Conservation (phyloP, 2,888 invertebrate genomes). For the Tetanocera ferruginea region DNA sequence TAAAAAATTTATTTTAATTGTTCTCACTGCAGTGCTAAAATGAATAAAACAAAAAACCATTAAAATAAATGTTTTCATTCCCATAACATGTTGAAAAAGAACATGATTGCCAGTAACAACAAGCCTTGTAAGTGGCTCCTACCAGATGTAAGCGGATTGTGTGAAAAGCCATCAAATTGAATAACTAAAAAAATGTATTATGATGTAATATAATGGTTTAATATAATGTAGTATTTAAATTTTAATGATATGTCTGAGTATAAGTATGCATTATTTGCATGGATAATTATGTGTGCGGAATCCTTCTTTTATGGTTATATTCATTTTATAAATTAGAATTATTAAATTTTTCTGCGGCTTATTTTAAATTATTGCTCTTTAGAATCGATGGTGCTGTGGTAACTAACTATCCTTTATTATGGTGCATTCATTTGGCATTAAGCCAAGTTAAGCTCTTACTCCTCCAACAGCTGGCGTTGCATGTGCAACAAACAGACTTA, state of each 20-base stretch:
- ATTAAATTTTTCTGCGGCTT: background rate
- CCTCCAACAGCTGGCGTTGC: background rate
- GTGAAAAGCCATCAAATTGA: too few species aligned
- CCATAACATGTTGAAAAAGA: background rate
- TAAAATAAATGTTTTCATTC: slow-evolving; percentile 11
- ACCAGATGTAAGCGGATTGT: too few species aligned
- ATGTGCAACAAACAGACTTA: background rate
- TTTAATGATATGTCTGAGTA: too few species aligned
- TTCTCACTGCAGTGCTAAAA: slow-evolving; percentile 2
- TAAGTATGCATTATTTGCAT: too few species aligned
- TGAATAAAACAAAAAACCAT: background rate
- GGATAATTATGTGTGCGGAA: too few species aligned
- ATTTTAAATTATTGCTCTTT: background rate
- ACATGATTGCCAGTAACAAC: too few species aligned
- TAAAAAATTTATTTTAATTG: background rate
- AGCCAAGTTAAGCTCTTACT: background rate
- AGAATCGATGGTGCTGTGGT: background rate
- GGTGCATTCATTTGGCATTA: slow-evolving; percentile 2
- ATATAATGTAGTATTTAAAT: too few species aligned
- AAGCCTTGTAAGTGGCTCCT: too few species aligned
- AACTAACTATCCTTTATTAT: background rate
- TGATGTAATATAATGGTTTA: too few species aligned
- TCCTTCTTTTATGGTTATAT: background rate
- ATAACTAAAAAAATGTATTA: too few species aligned
- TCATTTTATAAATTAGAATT: background rate